Percentiles rank a stretch among this genome's conserved stretches.
These are phyloP conservation scores for Eupithecia subumbrata DNA, from an alignment of 2,888 invertebrate species.

Conservation along the genomic window DNA sequence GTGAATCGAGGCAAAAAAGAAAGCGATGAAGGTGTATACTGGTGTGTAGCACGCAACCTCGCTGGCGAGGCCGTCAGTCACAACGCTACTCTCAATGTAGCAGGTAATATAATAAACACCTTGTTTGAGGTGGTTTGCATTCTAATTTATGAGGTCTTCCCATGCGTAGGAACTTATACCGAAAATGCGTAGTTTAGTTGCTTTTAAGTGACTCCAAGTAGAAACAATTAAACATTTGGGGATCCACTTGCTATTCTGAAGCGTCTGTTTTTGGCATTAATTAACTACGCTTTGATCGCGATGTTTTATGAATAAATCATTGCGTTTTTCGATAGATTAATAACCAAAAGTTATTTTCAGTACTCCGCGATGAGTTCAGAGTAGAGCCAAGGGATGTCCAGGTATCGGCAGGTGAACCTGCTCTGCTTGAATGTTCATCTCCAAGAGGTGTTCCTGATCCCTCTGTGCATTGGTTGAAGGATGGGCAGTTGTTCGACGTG, in stretches of 20 bases:
- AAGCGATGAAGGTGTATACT: slow-evolving; percentile 97
- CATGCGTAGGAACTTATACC: not conserved
- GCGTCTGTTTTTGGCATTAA: not conserved
- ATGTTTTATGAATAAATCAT: too few species aligned
- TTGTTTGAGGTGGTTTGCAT: not conserved
- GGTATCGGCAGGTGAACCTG: slow-evolving; percentile 96
- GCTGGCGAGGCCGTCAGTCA: slow-evolving; percentile 94
- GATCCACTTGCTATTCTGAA: not conserved
- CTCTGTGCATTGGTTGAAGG: slow-evolving; percentile 95
- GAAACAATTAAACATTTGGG: not conserved
- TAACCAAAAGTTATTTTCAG: slow-evolving; percentile 77
- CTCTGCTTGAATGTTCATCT: slow-evolving; percentile 95
- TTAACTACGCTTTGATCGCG: not conserved
- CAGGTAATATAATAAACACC: slow-evolving; percentile 84
- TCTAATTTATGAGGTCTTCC: slow-evolving; percentile 1
- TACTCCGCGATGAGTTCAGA: slow-evolving; percentile 97
- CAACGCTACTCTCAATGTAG: slow-evolving; percentile 97
- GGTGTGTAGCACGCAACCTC: slow-evolving; percentile 97
- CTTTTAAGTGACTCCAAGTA: not conserved
- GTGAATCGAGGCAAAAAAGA: slow-evolving; percentile 98
- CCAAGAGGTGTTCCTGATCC: slow-evolving; percentile 98
- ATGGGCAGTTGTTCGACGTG: slow-evolving; percentile 85
- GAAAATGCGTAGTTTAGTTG: not conserved
- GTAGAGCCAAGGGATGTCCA: slow-evolving; percentile 94
- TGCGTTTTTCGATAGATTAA: not conserved